Base-by-base conservation (phyloP, 2,113 vertebrate species). In the Brachypteracias leptosomus region DNA sequence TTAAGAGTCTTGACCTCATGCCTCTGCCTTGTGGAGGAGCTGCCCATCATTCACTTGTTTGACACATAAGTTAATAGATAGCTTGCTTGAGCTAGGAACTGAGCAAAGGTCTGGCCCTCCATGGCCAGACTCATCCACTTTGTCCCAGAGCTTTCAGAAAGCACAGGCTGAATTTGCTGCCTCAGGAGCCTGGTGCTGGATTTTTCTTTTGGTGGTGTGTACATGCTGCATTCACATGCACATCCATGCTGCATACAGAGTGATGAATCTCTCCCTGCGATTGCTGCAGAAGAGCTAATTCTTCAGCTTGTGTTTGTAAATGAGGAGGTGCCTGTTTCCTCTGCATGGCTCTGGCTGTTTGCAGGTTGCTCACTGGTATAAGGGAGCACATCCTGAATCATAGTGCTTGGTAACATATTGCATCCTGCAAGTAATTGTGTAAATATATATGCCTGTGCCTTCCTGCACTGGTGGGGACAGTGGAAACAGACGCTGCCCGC, bases 321-420 rank as follows among this genome's bases (percentile, higher is more conserved):
- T 40, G 71, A 42, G 31, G 25, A 46, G 19, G 4, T 33, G 12
- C 8, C 40, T 14, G 1, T 85, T 90, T 91, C 35, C 7, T 55
- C 33, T 38, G 9, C 71, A n/a, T n/a, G n/a, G n/a, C 24, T 61
- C 63, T 2, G 6, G 13, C n/a, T 79, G 29, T 58, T 6, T 2
- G 4, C 31, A 31, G 20, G 17, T 61, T 36, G 5, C 24, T 71
- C 46, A 17, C 1, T 6, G 29, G 18, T 22, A 10, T 0, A 28
- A 28, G 25, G 10, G 68, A 52, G 13, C 9, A 40, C 11, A 52
- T 26, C 44, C 33, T 3, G 2, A 58, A 46, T 36, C 21, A 33
- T 26, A 46, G 52, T 33, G 29, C 52, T 40, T 19, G 44, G 31
- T 44, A n/a, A 19, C 4, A 7, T 35, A 44, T 7, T 62, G 28